These are phyloP conservation scores for Cacatua alba DNA, from an alignment of 2,113 vertebrate genomes.

Conservation along the genomic window DNA sequence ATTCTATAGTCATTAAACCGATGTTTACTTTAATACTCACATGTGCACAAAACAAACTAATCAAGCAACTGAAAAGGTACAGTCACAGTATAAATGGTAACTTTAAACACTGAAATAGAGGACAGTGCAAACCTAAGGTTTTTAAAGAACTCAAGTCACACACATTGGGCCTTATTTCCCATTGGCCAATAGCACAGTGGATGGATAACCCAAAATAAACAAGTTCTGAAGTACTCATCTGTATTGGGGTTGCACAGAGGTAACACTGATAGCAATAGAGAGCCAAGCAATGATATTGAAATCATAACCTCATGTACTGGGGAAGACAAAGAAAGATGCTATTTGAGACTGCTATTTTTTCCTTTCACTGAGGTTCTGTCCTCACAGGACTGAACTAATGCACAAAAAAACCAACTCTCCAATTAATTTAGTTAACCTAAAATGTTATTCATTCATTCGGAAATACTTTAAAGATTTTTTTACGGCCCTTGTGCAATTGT, in stretches of 20 bases:
- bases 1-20: background rate
- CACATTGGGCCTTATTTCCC: accelerated
- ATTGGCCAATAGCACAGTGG: too few relatives aligned
- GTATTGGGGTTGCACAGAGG: background rate
- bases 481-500: background rate
- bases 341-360: background rate
- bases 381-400: background rate
- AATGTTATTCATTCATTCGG: background rate
- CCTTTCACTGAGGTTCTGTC: background rate
- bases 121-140: background rate
- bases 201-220: background rate
- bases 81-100: background rate
- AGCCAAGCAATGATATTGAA: background rate
- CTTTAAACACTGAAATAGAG: background rate
- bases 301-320: background rate
- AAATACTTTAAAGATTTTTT: background rate
- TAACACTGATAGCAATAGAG: background rate
- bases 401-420: background rate
- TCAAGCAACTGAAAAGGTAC: background rate
- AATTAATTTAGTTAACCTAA: background rate
- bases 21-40: background rate
- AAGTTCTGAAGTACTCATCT: background rate
- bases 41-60: background rate
- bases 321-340: background rate
- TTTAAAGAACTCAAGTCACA: background rate